A percentile compares a stretch with the other conserved stretches of the same genome.
phyloP scores from a whole-genome alignment of 2,888 invertebrate species.

The Amphiduros pacificus region DNA sequence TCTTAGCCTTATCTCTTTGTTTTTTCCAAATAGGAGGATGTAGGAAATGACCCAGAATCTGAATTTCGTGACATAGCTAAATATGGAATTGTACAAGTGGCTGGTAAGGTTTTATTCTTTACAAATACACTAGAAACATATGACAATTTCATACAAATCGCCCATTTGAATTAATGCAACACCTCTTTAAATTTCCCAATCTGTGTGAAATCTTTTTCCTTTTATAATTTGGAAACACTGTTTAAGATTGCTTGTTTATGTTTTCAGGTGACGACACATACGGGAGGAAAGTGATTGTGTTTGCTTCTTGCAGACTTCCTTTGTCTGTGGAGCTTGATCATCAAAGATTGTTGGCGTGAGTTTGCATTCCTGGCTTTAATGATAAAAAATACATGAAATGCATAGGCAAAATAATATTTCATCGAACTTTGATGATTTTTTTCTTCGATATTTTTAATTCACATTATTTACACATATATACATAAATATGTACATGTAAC shows the following conservation, averaged over 20 bases:
- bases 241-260: background rate
- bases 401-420: too few species aligned
- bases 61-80: slow-evolving; percentile 73
- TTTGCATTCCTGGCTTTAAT: background rate
- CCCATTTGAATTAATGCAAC: too few species aligned
- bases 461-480: too few species aligned
- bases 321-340: slow-evolving; percentile 78
- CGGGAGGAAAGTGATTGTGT: slow-evolving; percentile 92
- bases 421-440: too few species aligned
- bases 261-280: slow-evolving; percentile 72
- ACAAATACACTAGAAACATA: background rate
- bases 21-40: slow-evolving; percentile 13
- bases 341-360: slow-evolving; percentile 66
- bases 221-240: background rate
- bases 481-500: too few species aligned
- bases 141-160: background rate
- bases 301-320: slow-evolving; percentile 90
- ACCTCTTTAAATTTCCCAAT: too few species aligned
- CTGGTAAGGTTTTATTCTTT: slow-evolving; percentile 61
- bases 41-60: slow-evolving; percentile 34
- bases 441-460: too few species aligned
- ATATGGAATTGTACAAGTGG: slow-evolving; percentile 80
- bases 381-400: too few species aligned
- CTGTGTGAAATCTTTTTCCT: background rate
- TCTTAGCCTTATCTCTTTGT: too few species aligned